Conservation (phyloP, 2,888 invertebrate genomes). For the Coenonympha glycerion region DNA sequence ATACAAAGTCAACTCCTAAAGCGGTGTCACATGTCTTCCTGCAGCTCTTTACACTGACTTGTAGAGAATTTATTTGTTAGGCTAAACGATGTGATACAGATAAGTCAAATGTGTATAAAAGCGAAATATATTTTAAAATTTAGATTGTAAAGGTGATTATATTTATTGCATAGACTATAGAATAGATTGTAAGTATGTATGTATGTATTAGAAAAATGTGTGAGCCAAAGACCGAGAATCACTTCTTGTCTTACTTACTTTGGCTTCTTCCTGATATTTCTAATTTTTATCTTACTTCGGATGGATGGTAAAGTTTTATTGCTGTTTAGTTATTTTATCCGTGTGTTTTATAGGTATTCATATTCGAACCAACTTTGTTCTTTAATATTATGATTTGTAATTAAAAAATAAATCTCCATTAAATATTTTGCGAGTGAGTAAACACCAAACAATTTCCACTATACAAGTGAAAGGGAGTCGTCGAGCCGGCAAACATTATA, state of each 20-base stretch:
- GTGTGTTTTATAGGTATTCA: background rate
- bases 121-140: constrained; percentile 36
- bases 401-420: no score
- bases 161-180: constrained; percentile 18
- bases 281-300: background rate
- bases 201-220: constrained; percentile 5
- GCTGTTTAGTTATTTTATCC: background rate
- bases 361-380: no score
- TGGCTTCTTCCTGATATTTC: background rate
- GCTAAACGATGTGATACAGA: constrained; percentile 72
- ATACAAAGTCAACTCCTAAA: constrained; percentile 23
- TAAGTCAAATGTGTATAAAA: constrained; percentile 52
- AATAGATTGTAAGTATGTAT: constrained; percentile 20
- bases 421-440: no score
- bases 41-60: constrained; percentile 76
- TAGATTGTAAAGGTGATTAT: constrained; percentile 30
- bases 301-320: background rate
- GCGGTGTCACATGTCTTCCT: constrained; percentile 72
- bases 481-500: no score
- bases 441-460: no score
- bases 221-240: constrained; percentile 13
- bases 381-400: no score
- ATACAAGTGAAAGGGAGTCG: no score
- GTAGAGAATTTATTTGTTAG: constrained; percentile 69
- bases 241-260: constrained; percentile 15